phyloP scores from a whole-genome alignment of 2,888 invertebrate genomes.

The Drosophila tripunctata region DNA sequence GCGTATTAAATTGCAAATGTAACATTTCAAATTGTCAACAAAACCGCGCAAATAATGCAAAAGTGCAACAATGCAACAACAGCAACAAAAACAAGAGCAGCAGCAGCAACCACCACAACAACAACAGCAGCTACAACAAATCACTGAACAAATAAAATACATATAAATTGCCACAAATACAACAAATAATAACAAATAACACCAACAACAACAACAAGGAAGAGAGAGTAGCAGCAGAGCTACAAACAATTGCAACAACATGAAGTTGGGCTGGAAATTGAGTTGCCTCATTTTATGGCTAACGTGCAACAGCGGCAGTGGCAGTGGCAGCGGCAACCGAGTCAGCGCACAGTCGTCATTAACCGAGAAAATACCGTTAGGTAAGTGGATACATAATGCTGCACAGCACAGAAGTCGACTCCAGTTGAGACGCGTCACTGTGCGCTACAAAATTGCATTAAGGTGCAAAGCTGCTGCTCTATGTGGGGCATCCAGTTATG shows the following conservation, averaged over 20 bases:
- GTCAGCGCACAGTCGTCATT: conserved; percentile 82
- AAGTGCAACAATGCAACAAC: conserved; percentile 47
- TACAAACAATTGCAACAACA: conserved; percentile 74
- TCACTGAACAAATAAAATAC: conserved; percentile 30
- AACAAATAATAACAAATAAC: conserved; percentile 37
- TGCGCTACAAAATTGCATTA: conserved; percentile 8
- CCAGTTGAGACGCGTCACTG: not conserved
- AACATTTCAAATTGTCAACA: conserved; percentile 22
- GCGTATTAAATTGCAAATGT: conserved; percentile 12
- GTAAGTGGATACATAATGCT: conserved; percentile 74
- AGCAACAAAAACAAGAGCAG: conserved; percentile 26
- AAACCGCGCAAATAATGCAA: conserved; percentile 45
- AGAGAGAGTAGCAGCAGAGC: conserved; percentile 8
- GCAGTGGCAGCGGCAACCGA: conserved; percentile 48
- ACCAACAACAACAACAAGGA: conserved; percentile 23
- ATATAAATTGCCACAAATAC: conserved; percentile 19
- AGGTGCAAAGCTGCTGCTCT: conserved; percentile 5
- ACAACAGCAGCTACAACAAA: conserved; percentile 34
- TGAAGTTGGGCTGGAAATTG: conserved; percentile 80
- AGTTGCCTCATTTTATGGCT: conserved; percentile 81
- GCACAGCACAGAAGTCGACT: not conserved
- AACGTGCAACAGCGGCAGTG: conserved; percentile 70
- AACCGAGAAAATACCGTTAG: conserved; percentile 84
- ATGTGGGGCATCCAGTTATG: not conserved
- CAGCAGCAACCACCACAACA: conserved; percentile 30